Conservation (phyloP, 2,113 vertebrate genomes). For the Sminthopsis crassicaudata region DNA sequence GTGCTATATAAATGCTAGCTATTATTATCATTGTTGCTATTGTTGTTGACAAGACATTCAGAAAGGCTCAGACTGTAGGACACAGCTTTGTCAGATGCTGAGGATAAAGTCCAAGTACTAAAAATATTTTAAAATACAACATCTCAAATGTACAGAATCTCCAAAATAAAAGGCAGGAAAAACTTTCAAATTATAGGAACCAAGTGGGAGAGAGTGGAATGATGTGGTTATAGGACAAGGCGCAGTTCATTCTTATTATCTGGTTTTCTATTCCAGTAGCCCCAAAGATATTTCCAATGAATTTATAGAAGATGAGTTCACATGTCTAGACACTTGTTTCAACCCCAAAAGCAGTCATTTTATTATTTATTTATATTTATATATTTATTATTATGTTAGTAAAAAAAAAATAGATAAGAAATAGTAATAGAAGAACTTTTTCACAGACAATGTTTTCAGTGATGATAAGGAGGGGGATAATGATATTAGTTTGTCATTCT, state of each 20-base stretch:
- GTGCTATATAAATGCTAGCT: too few species aligned
- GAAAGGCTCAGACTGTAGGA: too few species aligned
- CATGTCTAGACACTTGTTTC: not conserved
- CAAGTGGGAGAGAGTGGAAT: not conserved
- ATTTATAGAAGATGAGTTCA: not conserved
- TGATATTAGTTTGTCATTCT: not conserved
- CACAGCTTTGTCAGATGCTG: not conserved
- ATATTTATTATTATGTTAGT: too few species aligned
- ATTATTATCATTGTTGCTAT: too few species aligned
- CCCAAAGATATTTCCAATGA: not conserved
- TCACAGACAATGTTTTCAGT: not conserved
- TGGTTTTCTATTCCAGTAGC: not conserved
- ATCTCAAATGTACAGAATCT: not conserved
- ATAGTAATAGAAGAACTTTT: not conserved
- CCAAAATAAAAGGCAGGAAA: not conserved
- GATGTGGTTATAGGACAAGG: not conserved
- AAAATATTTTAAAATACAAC: not conserved
- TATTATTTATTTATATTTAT: too few species aligned
- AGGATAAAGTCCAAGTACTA: not conserved
- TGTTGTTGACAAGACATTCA: too few species aligned
- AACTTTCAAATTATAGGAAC: too few species aligned
- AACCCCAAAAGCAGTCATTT: not conserved
- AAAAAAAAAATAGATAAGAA: too few species aligned
- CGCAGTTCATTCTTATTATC: not conserved
- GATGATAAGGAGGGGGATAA: not conserved